phyloP scores from a whole-genome alignment of 1,140 invertebrate genomes.

The Tetraneura akinire region DNA sequence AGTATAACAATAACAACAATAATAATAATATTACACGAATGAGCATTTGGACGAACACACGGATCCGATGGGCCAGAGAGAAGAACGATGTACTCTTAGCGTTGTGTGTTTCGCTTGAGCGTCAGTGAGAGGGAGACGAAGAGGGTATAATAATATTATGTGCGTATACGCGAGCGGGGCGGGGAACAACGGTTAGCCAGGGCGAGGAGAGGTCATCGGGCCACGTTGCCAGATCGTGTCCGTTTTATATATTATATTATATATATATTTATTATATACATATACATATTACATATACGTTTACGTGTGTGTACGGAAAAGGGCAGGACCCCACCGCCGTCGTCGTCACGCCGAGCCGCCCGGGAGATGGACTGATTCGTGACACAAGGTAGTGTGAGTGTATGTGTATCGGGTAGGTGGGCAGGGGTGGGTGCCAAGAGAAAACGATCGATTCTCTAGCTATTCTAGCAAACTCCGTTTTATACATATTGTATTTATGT shows the following conservation, averaged over 20 bases:
- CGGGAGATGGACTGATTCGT: constrained; percentile 49
- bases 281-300: no score
- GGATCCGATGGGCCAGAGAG: neutral
- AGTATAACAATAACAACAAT: no score
- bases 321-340: constrained; percentile 41
- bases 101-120: no score
- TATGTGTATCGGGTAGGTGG: neutral
- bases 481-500: constrained; percentile 36
- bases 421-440: constrained; percentile 35
- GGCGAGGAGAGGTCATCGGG: constrained; percentile 40
- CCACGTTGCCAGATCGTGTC: constrained; percentile 38
- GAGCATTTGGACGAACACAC: constrained; percentile 27
- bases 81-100: no score
- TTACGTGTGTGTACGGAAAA: constrained; percentile 20
- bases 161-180: neutral
- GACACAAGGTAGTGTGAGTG: constrained; percentile 12
- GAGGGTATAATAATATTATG: neutral
- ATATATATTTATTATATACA: no score
- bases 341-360: neutral
- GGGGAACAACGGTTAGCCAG: no score
- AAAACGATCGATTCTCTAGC: constrained; percentile 50
- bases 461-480: constrained; percentile 51
- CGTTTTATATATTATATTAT: neutral
- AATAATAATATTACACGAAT: neutral
- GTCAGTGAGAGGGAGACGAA: neutral